Conservation (phyloP, 2,113 vertebrate species). For the Channa argus region DNA sequence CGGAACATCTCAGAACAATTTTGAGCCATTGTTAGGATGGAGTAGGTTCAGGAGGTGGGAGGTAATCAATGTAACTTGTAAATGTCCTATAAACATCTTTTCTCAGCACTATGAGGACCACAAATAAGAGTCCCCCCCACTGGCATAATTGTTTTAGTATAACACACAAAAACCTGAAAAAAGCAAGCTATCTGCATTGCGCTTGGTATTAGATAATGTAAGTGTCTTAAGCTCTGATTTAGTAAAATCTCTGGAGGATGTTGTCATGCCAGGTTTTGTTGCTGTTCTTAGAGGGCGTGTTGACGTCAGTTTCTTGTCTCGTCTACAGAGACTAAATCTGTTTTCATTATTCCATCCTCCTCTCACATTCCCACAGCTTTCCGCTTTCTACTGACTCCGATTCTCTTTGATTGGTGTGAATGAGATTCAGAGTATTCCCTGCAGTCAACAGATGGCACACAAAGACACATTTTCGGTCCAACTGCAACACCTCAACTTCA, state of each 20-base stretch:
- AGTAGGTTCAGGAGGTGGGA: no score
- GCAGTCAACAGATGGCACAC: constrained; percentile 74
- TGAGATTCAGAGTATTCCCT: constrained; percentile 48
- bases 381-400: constrained; percentile 14
- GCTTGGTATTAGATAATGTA: background rate
- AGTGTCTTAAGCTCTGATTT: background rate
- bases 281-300: constrained; percentile 12
- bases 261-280: background rate
- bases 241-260: background rate
- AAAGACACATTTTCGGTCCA: constrained; percentile 35
- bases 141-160: no score
- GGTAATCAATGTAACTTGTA: no score
- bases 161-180: background rate
- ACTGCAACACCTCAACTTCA: constrained; percentile 65
- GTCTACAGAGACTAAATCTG: constrained; percentile 43
- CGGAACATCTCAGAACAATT: no score
- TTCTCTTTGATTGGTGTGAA: constrained; percentile 43
- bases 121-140: no score
- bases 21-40: no score
- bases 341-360: constrained; percentile 53
- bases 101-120: no score
- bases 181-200: background rate
- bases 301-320: constrained; percentile 48
- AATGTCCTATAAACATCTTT: no score
- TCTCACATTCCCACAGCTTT: constrained; percentile 61